These are phyloP conservation scores for Danaus melanippus DNA, from an alignment of 1,140 invertebrate genomes.

Conservation along the genomic window DNA sequence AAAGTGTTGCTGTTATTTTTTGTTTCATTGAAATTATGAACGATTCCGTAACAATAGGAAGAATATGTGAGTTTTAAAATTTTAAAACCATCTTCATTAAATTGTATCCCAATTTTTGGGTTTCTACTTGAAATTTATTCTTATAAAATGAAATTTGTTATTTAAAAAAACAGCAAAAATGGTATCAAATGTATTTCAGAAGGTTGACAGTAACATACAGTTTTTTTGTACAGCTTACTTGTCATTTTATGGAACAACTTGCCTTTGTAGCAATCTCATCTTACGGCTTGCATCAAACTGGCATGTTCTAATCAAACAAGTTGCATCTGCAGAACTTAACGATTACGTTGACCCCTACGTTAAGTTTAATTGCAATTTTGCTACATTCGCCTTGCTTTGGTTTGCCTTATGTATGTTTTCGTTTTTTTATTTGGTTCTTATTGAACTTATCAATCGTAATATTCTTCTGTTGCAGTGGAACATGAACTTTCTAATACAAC, in stretches of 20 bases:
- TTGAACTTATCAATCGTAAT: not conserved
- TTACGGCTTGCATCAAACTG: slow-evolving; percentile 33
- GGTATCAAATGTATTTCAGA: too few relatives aligned
- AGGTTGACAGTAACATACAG: too few relatives aligned
- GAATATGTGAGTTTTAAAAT: too few relatives aligned
- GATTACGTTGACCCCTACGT: slow-evolving; percentile 26
- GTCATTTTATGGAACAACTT: slow-evolving; percentile 28
- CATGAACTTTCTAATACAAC: slow-evolving; percentile 28
- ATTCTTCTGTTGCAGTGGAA: slow-evolving; percentile 33
- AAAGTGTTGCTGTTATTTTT: too few relatives aligned
- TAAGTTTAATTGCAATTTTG: slow-evolving; percentile 19
- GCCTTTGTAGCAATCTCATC: slow-evolving; percentile 25
- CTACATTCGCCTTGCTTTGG: slow-evolving; percentile 7
- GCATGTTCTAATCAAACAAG: slow-evolving; percentile 26
- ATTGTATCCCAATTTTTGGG: too few relatives aligned
- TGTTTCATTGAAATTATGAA: too few relatives aligned
- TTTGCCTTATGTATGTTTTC: slow-evolving; percentile 10
- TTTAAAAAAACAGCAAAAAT: too few relatives aligned
- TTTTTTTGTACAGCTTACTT: slow-evolving; percentile 21
- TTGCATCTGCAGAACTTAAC: slow-evolving; percentile 22
- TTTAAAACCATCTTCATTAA: too few relatives aligned
- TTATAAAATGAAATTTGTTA: too few relatives aligned
- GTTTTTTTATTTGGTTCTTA: slow-evolving; percentile 5
- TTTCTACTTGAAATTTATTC: too few relatives aligned
- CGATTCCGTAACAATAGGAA: too few relatives aligned